These are phyloP conservation scores for Digitonthophagus gazella DNA, from an alignment of 2,888 invertebrate genomes.

Conservation along the genomic window DNA sequence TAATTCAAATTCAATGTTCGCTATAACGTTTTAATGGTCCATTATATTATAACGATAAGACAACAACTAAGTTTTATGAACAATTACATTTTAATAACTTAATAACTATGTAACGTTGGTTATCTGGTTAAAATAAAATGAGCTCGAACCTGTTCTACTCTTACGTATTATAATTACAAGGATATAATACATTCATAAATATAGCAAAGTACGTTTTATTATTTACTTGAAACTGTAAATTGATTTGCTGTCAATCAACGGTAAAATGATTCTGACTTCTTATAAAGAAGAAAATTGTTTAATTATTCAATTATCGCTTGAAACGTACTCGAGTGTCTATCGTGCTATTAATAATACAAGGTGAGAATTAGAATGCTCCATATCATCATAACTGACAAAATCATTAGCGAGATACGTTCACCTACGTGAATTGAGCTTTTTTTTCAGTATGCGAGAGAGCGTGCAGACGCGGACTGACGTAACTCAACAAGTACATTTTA, in stretches of 20 bases:
- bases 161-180: not conserved
- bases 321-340: not conserved
- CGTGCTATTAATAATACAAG: not conserved
- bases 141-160: not conserved
- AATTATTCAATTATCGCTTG: not conserved
- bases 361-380: constrained; percentile 8
- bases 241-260: not conserved
- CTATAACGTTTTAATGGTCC: not conserved
- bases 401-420: constrained; percentile 10
- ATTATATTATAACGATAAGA: not conserved
- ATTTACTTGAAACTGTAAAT: not conserved
- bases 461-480: not conserved
- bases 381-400: constrained; percentile 9
- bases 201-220: not conserved
- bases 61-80: not conserved
- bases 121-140: not conserved
- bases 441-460: not conserved
- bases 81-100: not conserved
- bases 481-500: not conserved
- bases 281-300: not conserved
- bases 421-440: not conserved
- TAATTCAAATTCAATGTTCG: not conserved
- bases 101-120: not conserved
- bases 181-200: no score
- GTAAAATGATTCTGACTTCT: not conserved